Evolutionary conservation across 2,888 invertebrate genomes (phyloP).

Genomic region (Eristalinus sepulchralis): DNA sequence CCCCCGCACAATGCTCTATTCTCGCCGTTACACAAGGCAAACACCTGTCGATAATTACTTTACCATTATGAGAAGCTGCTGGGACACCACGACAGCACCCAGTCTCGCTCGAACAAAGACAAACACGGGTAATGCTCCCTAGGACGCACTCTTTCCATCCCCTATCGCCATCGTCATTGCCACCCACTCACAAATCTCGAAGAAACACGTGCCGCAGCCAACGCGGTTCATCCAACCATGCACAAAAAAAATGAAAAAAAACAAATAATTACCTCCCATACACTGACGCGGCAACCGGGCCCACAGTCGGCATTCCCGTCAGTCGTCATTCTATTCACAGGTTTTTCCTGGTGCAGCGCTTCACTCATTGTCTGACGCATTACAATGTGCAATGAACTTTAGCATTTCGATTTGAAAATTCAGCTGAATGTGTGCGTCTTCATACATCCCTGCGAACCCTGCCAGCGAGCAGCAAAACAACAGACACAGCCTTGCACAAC

Average conservation of each 20-base stretch:
- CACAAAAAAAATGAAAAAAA: neutral
- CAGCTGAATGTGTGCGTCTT: neutral
- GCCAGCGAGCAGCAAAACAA: constrained; percentile 14
- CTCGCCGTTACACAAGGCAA: neutral
- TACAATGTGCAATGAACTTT: constrained; percentile 69
- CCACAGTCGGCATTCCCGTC: neutral
- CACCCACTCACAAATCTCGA: neutral
- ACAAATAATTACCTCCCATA: constrained; percentile 16
- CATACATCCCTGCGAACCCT: constrained; percentile 5
- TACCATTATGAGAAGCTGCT: neutral
- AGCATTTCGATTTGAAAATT: constrained; percentile 58
- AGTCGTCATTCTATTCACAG: neutral
- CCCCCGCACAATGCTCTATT: neutral
- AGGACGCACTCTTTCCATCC: neutral
- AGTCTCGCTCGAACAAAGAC: neutral
- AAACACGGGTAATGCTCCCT: neutral
- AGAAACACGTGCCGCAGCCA: neutral
- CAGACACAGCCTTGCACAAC: constrained; percentile 38
- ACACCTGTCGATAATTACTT: neutral
- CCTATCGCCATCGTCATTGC: neutral
- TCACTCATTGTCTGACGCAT: constrained; percentile 57
- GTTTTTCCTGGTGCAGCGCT: constrained; percentile 57
- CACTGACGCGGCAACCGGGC: neutral
- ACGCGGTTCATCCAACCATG: neutral
- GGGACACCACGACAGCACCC: neutral